Conservation (phyloP, 2,888 invertebrate genomes). For the Acronicta leporina region DNA sequence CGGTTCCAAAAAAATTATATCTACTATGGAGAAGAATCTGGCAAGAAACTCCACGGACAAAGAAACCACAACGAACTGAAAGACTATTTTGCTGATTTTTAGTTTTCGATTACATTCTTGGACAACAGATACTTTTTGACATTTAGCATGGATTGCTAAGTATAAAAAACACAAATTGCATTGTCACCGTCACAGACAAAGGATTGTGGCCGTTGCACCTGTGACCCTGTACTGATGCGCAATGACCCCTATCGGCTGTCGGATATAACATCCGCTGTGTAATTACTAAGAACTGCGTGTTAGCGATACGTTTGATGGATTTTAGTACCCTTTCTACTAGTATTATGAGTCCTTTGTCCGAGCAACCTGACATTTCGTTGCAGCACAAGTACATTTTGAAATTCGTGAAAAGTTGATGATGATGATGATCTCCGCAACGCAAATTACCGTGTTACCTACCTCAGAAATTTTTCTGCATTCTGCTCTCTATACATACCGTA, state of each 20-base stretch:
- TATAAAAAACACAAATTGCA: constrained; percentile 15
- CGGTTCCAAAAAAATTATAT: too few relatives aligned
- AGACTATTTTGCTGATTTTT: too few relatives aligned
- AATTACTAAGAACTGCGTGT: background rate
- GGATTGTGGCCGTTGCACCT: constrained; percentile 16
- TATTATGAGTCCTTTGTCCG: background rate
- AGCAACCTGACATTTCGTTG: background rate
- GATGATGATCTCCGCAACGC: too few relatives aligned
- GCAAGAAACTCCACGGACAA: too few relatives aligned
- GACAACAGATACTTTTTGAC: too few relatives aligned
- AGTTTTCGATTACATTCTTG: too few relatives aligned
- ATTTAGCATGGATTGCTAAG: background rate
- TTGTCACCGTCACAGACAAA: constrained; percentile 3
- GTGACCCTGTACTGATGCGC: constrained; percentile 1
- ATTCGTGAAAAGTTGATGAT: too few relatives aligned
- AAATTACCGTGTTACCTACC: too few relatives aligned
- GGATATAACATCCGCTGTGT: constrained; percentile 4
- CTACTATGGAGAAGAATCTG: too few relatives aligned
- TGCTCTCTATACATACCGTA: constrained; percentile 3
- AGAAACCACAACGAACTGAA: too few relatives aligned
- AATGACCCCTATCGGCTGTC: constrained; percentile 35
- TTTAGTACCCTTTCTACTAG: background rate
- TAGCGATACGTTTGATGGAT: background rate
- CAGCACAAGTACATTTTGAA: too few relatives aligned
- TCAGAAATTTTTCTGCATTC: background rate